phyloP scores from a whole-genome alignment of 2,888 invertebrate genomes.

The Griposia aprilina region DNA sequence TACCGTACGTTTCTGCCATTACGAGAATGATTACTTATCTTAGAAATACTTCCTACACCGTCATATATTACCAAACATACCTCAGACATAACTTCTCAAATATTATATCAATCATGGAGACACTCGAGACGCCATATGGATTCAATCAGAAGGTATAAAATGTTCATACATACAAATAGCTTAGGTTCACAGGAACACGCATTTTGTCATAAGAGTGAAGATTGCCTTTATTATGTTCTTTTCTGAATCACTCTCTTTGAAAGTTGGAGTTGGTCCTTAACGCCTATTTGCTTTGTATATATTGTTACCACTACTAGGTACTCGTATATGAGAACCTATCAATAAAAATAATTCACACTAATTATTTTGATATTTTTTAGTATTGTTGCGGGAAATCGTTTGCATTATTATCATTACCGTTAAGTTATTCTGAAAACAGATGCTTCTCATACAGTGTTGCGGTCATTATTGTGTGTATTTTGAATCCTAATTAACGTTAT shows the following conservation, averaged over 20 bases:
- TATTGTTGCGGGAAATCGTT: background rate
- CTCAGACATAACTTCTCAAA: background rate
- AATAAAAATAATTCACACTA: background rate
- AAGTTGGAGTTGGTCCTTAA: too few species aligned
- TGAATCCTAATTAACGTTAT: background rate
- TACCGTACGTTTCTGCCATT: too few species aligned
- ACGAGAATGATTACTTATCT: too few species aligned
- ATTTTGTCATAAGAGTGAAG: background rate
- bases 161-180: background rate
- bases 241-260: background rate
- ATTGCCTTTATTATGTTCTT: background rate
- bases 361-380: background rate
- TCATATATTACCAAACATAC: too few species aligned
- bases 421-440: background rate
- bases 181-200: background rate
- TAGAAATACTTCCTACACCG: too few species aligned
- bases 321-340: background rate
- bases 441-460: background rate
- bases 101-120: background rate
- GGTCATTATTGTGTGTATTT: background rate
- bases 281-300: background rate
- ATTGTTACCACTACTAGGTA: background rate
- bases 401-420: background rate
- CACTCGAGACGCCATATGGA: background rate
- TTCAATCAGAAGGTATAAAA: background rate